These are phyloP conservation scores for Aphelocoma coerulescens DNA, from an alignment of 2,113 vertebrate species.

Conservation along the genomic window DNA sequence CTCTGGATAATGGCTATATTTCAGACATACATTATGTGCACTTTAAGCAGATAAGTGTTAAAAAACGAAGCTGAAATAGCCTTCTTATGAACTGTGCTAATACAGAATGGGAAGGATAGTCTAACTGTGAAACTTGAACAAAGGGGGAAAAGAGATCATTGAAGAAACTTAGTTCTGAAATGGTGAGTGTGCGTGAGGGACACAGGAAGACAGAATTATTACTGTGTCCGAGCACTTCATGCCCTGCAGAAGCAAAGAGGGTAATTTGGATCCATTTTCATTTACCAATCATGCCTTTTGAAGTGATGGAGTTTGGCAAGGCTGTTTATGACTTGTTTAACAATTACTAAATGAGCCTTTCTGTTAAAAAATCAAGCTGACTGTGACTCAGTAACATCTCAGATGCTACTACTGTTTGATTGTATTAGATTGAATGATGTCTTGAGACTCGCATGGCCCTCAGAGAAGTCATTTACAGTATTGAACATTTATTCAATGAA, in stretches of 20 bases:
- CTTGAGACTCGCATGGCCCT: not conserved
- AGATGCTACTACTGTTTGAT: not conserved
- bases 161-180: slow-evolving; percentile 42
- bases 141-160: not conserved
- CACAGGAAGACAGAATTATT: slow-evolving; percentile 6
- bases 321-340: slow-evolving; percentile 53
- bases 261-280: slow-evolving; percentile 45
- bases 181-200: not conserved
- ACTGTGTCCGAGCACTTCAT: not conserved
- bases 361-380: slow-evolving; percentile 3
- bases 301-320: slow-evolving; percentile 41
- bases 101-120: slow-evolving; percentile 17
- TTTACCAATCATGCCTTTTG: slow-evolving; percentile 36
- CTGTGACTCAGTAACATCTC: not conserved
- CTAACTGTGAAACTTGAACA: slow-evolving; percentile 35
- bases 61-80: slow-evolving; percentile 59
- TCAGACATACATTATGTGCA: slow-evolving; percentile 65
- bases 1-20: slow-evolving; percentile 54
- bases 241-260: slow-evolving; percentile 23
- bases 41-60: slow-evolving; percentile 58
- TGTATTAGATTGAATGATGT: slow-evolving; percentile 25
- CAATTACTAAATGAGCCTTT: slow-evolving; percentile 37
- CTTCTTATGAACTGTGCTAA: slow-evolving; percentile 36
- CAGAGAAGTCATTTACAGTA: slow-evolving; percentile 23
- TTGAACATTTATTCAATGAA: slow-evolving; percentile 21